These are phyloP conservation scores for Copidosoma aretas DNA, from an alignment of 2,888 invertebrate genomes.

Conservation along the genomic window DNA sequence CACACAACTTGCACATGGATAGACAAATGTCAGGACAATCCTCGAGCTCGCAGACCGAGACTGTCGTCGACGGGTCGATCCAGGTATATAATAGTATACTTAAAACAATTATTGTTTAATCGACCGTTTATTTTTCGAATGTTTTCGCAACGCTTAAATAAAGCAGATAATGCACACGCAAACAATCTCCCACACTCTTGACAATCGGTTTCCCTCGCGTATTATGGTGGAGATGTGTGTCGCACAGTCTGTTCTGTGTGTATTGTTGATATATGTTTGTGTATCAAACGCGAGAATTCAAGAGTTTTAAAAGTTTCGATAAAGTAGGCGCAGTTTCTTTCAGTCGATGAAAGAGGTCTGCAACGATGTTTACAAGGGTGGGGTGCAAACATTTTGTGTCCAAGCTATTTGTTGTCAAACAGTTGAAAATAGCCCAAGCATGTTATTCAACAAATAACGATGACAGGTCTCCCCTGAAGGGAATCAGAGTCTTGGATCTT, in stretches of 20 bases:
- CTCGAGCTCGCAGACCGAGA: slow-evolving; percentile 56
- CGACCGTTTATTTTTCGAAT: not conserved
- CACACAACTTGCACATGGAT: no score
- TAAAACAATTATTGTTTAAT: slow-evolving; percentile 3
- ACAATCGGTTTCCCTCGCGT: no score
- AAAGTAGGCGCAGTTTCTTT: not conserved
- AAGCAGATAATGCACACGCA: slow-evolving; percentile 1
- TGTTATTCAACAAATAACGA: slow-evolving; percentile 12
- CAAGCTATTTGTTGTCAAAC: not conserved
- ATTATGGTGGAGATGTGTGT: no score
- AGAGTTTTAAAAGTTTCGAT: not conserved
- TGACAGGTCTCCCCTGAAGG: slow-evolving; percentile 69
- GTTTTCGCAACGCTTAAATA: not conserved
- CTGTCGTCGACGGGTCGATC: slow-evolving; percentile 52
- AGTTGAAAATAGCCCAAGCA: not conserved
- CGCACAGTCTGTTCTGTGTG: no score
- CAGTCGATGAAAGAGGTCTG: not conserved
- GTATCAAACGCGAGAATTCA: no score
- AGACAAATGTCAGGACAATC: slow-evolving; percentile 52
- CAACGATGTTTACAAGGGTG: slow-evolving; percentile 10
- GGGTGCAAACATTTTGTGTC: not conserved
- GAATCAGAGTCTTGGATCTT: slow-evolving; percentile 78
- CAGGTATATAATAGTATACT: slow-evolving; percentile 48
- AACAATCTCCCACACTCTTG: not conserved
- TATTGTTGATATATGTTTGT: no score